Conservation (phyloP, 1,140 invertebrate genomes). For the Cyclina sinensis region DNA sequence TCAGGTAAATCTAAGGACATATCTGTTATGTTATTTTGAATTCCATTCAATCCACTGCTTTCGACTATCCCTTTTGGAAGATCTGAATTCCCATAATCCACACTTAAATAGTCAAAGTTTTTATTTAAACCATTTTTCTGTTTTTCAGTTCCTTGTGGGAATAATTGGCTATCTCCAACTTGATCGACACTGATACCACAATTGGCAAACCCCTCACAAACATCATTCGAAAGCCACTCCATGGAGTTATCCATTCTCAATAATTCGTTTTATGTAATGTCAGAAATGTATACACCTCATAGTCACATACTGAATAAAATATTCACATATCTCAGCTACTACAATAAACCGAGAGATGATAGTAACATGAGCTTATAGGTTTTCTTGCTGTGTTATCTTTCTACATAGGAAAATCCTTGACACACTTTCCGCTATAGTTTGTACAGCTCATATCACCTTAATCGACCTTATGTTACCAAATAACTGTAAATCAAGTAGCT, state of each 20-base stretch:
- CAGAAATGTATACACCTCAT: neutral
- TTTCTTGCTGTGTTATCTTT: neutral
- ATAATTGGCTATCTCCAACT: neutral
- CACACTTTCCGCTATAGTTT: neutral
- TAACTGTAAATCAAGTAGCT: too few relatives aligned
- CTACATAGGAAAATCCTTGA: neutral
- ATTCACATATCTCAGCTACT: too few relatives aligned
- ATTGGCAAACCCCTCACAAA: constrained; percentile 60
- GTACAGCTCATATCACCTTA: too few relatives aligned
- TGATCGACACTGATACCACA: constrained; percentile 6
- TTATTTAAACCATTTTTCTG: neutral
- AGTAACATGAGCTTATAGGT: too few relatives aligned
- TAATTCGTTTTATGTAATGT: neutral
- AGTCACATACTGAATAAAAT: too few relatives aligned
- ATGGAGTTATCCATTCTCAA: constrained; percentile 33
- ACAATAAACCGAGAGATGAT: too few relatives aligned
- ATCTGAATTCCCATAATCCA: neutral
- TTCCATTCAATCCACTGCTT: neutral
- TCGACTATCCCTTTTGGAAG: neutral
- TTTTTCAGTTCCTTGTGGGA: neutral
- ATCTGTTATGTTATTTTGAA: neutral
- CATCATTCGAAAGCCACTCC: constrained; percentile 56
- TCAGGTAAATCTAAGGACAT: neutral
- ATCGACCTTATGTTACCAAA: too few relatives aligned
- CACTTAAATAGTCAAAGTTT: neutral